Evolutionary conservation across 2,113 vertebrate genomes (phyloP).

Genomic region (Pipra filicauda): DNA sequence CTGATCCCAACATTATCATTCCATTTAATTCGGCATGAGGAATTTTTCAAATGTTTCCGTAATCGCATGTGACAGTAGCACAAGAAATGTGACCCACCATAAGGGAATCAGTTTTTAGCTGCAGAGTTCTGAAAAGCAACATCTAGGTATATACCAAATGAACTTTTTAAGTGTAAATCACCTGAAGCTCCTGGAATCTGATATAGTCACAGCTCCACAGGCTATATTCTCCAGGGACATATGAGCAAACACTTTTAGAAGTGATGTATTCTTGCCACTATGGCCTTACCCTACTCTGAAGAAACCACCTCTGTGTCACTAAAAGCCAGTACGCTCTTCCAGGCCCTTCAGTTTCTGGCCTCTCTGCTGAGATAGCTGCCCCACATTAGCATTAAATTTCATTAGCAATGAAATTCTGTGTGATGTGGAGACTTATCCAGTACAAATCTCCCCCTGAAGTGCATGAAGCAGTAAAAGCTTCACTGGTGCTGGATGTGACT

Average conservation of each 20-base stretch:
- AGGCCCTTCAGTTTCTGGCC: background rate
- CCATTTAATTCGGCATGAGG: background rate
- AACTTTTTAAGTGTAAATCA: background rate
- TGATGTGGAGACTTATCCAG: background rate
- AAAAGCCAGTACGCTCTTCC: background rate
- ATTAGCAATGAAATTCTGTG: background rate
- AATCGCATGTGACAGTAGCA: background rate
- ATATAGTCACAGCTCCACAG: background rate
- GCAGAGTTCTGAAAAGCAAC: background rate
- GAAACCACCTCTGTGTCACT: background rate
- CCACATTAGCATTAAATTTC: background rate
- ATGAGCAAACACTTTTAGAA: background rate
- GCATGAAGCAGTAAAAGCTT: background rate
- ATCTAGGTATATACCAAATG: background rate
- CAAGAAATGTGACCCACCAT: background rate
- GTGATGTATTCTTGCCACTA: background rate
- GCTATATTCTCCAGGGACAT: background rate
- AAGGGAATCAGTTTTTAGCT: background rate
- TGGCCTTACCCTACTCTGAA: background rate
- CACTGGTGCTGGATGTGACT: background rate
- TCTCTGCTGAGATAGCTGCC: background rate
- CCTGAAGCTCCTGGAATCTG: background rate
- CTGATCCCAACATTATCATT: background rate
- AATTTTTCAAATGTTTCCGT: constrained; percentile 15
- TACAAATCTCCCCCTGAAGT: background rate